Evolutionary conservation across 2,113 vertebrate genomes (phyloP).

Genomic region (Phyllostomus discolor): DNA sequence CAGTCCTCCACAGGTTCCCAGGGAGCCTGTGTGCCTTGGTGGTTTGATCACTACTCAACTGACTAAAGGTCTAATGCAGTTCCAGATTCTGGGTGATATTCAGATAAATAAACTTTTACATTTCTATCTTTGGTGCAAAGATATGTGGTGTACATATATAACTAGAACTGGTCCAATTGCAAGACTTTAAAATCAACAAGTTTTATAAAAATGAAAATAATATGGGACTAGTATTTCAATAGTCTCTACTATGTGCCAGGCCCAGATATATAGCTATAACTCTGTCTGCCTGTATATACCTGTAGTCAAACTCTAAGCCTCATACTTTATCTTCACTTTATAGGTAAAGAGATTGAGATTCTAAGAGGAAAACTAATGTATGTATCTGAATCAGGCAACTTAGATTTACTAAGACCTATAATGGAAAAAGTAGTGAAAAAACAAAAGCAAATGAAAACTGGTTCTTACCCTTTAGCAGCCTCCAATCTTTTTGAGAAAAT

Average conservation of each 20-base stretch:
- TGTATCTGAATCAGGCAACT: neutral
- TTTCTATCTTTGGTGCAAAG: neutral
- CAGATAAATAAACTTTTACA: neutral
- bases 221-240: neutral
- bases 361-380: neutral
- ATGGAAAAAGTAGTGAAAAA: neutral
- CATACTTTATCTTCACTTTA: neutral
- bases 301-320: neutral
- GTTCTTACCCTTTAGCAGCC: neutral
- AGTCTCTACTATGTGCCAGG: neutral
- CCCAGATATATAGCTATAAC: neutral
- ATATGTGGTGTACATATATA: neutral
- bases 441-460: neutral
- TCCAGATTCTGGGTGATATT: neutral
- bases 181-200: slow-evolving; percentile 3
- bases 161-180: neutral
- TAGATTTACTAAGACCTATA: neutral
- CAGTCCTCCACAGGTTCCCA: neutral
- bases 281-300: neutral
- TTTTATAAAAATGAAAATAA: neutral
- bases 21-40: neutral
- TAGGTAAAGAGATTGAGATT: neutral
- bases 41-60: neutral
- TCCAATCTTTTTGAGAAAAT: neutral
- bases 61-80: neutral